Base-by-base conservation (phyloP, 2,797 vertebrate species). In the Gadopsis bispinosus region DNA sequence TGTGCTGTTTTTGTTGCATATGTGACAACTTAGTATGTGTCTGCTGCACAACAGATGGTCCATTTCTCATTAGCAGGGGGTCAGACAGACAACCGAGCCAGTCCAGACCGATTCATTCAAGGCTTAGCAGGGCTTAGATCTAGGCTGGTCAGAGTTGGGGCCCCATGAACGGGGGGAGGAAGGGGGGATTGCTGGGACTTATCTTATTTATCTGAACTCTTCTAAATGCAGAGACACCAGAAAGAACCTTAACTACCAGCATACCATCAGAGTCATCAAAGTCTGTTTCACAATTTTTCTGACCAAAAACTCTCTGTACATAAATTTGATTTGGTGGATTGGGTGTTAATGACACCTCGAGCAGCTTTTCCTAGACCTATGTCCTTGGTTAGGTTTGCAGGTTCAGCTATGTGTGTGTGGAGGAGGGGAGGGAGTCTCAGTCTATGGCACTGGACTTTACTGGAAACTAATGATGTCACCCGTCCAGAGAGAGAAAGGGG, bases 401-500 rank as follows among this genome's bases (percentile, higher is more conserved):
- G 58, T 70, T 83, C 78, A 81, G 77, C 64, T 81, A 85, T 81
- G 81, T 58, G 81, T 58, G 78, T 64, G 66, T 29, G 41, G 50
- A 81, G 87, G 69, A 81, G 79, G 79, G 51, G 79, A 73, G 74
- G 72, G 74, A 61, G 50, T 74, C 65, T 79, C 33, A 10, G 67
- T 87, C 73, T 83, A 66, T 75, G 74, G 83, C 83, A 73, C 74
- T 79, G 83, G 81, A 82, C 84, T 89, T 95, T 93, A 93, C 91
- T 92, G 93, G 93, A 94, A 92, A 90, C 79, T 59, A 87, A 88
- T 95, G 92, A 94, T 93, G 92, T 94, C 92, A 94, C 87, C 83
- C 79, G 26, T 86, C 56, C 80, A 75, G 60, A 81, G 68, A 62
- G 63, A 47, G 66, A 66, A 39, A 69, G 62, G 72, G 88, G 56